A percentile compares a stretch with the other conserved stretches of the same genome.
Evolutionary conservation across 1,140 invertebrate species (phyloP).

Genomic region (Whitmania pigra): DNA sequence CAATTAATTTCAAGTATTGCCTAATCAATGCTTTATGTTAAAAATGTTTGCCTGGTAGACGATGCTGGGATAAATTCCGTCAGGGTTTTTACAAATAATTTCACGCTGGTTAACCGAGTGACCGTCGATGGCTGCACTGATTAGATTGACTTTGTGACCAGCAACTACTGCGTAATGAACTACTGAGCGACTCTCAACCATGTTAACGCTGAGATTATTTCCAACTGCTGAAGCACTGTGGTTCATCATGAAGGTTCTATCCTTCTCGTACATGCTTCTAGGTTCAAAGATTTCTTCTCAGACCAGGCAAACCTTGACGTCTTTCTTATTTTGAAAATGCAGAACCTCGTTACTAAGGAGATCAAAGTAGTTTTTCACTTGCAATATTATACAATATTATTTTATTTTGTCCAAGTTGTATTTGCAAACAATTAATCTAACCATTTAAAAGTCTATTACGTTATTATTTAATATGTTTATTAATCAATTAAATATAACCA

Average conservation of each 20-base stretch:
- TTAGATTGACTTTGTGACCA: slow-evolving; percentile 37
- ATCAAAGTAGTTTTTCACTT: too few species aligned
- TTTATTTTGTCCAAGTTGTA: too few species aligned
- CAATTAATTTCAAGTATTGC: neutral
- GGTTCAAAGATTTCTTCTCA: too few species aligned
- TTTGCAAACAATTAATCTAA: too few species aligned
- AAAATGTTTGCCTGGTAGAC: slow-evolving; percentile 32
- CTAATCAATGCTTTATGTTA: neutral
- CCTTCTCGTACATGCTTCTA: slow-evolving; percentile 25
- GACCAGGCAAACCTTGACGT: too few species aligned
- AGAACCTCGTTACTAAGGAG: too few species aligned
- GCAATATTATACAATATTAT: too few species aligned
- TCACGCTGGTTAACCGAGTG: slow-evolving; percentile 34
- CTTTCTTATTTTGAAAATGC: too few species aligned
- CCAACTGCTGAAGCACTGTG: slow-evolving; percentile 34
- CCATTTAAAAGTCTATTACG: too few species aligned
- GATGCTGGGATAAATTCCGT: slow-evolving; percentile 30
- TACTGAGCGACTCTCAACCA: slow-evolving; percentile 30
- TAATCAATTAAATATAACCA: too few species aligned
- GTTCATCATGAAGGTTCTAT: slow-evolving; percentile 35
- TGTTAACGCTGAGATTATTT: slow-evolving; percentile 35
- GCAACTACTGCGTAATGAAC: slow-evolving; percentile 37
- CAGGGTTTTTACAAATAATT: slow-evolving; percentile 38
- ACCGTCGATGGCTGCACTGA: slow-evolving; percentile 33
- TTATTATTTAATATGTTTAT: too few species aligned